Evolutionary conservation across 2,888 invertebrate genomes (phyloP), one percentile per base, ranked within the genome.

Genomic region (Drosophila mimetica): DNA sequence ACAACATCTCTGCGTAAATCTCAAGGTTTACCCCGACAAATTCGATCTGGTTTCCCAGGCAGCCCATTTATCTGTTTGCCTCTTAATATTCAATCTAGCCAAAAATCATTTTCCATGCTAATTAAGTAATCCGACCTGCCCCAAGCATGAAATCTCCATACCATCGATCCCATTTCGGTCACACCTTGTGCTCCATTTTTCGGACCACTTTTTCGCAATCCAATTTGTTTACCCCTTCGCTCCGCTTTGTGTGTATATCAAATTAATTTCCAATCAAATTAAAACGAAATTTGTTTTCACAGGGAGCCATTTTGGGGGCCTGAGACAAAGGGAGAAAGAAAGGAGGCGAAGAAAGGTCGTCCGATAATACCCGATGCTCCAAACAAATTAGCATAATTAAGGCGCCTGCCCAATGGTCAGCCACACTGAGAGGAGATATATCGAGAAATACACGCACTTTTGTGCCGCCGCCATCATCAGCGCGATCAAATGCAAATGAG

Each of bases 261-360:
- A 86, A 81, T 83, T 83, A 83, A 79, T 83, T 86, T 75, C 32
- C 70, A 64, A 82, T 71, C 71, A 76, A 71, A 83, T 77, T 77
- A 57, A 77, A 66, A 71, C 61, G 66, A 51, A 70, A 73, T 54
- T 74, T 61, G 57, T 30, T 54, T 71, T 44, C 61, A 47, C 72
- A 82, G 79, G 32, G 66, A 61, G 76, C 69, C 52, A 20, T 25
- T 25, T 32, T 25, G 13, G 18, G n/a, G 9, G 44, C 18, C 59
- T 39, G 18, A 46, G 20, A 48, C 48, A 61, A 58, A 36, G 50
- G 34, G 20, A n/a, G 42, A 59, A 37, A 61, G 63, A 63, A 63
- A 61, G 61, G 41, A 18, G 18, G 46, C n/a, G n/a, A 53, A 59
- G 50, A 71, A 51, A 71, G 60, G 28, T 18, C 50, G 54, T 11